A percentile compares a stretch with the other conserved stretches of the same genome.
These are phyloP conservation scores for Polymixis lichenea DNA, from an alignment of 2,888 invertebrate genomes.

Conservation along the genomic window DNA sequence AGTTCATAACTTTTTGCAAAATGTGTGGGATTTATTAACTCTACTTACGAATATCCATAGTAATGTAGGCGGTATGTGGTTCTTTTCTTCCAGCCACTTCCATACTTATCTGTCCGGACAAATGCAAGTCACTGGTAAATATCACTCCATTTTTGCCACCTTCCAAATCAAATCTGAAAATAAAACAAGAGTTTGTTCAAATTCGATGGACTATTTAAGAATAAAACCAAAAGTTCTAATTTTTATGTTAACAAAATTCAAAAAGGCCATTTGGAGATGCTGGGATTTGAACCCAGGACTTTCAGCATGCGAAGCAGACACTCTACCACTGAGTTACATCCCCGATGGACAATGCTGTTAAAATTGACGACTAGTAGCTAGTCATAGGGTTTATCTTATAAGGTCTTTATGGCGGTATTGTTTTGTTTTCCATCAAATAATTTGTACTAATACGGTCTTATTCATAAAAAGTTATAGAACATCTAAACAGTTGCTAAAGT, in stretches of 20 bases:
- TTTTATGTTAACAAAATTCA: neutral
- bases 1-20: neutral
- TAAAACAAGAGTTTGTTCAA: neutral
- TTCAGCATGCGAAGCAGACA: constrained; percentile 93
- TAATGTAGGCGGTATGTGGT: constrained; percentile 77
- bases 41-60: constrained; percentile 86
- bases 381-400: neutral
- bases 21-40: neutral
- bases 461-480: too few relatives aligned
- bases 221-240: neutral
- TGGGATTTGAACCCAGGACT: constrained; percentile 92
- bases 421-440: too few relatives aligned
- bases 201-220: neutral
- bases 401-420: too few relatives aligned
- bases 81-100: constrained; percentile 73
- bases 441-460: too few relatives aligned
- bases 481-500: too few relatives aligned
- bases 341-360: constrained; percentile 52
- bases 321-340: constrained; percentile 91
- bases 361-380: constrained; percentile 14
- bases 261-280: constrained; percentile 86
- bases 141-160: constrained; percentile 78
- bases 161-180: constrained; percentile 79
- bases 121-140: constrained; percentile 83
- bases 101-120: constrained; percentile 82